Conservation (phyloP, 2,113 vertebrate species). For the Pampusana beccarii region DNA sequence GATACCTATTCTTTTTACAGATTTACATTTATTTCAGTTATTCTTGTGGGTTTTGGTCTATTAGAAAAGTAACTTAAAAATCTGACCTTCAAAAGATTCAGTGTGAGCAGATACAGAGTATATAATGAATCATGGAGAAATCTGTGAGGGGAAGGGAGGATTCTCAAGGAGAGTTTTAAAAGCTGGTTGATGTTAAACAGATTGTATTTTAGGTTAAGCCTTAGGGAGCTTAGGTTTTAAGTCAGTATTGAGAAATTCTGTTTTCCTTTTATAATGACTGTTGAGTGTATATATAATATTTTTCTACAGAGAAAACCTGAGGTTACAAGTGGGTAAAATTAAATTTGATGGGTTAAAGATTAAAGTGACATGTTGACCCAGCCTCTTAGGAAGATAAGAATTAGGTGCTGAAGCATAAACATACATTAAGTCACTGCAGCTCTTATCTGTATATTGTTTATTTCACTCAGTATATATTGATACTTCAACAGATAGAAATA, state of each 20-base stretch:
- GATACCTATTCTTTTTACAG: background rate
- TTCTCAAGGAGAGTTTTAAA: slow-evolving; percentile 67
- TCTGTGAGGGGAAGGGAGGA: background rate
- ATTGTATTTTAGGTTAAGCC: slow-evolving; percentile 47
- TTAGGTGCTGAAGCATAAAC: background rate
- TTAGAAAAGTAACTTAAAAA: slow-evolving; percentile 1
- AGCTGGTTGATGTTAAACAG: slow-evolving; percentile 63
- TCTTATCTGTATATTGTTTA: background rate
- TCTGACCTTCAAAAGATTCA: slow-evolving; percentile 12
- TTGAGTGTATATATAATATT: background rate
- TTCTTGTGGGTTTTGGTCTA: background rate
- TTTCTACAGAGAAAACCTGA: slow-evolving; percentile 29
- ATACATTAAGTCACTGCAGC: background rate
- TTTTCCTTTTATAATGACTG: slow-evolving; percentile 48
- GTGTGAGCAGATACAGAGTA: slow-evolving; percentile 3
- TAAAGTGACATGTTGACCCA: background rate
- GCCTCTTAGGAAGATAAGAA: background rate
- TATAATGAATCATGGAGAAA: slow-evolving; percentile 48
- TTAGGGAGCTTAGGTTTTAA: slow-evolving; percentile 49
- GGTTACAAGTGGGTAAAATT: slow-evolving; percentile 20
- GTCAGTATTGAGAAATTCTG: slow-evolving; percentile 43
- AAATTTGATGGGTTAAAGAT: slow-evolving; percentile 28
- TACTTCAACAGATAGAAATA: background rate
- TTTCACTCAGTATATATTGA: background rate
- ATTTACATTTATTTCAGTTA: slow-evolving; percentile 19